These are phyloP conservation scores for Acheta domesticus DNA, from an alignment of 2,888 invertebrate genomes.

Conservation along the genomic window DNA sequence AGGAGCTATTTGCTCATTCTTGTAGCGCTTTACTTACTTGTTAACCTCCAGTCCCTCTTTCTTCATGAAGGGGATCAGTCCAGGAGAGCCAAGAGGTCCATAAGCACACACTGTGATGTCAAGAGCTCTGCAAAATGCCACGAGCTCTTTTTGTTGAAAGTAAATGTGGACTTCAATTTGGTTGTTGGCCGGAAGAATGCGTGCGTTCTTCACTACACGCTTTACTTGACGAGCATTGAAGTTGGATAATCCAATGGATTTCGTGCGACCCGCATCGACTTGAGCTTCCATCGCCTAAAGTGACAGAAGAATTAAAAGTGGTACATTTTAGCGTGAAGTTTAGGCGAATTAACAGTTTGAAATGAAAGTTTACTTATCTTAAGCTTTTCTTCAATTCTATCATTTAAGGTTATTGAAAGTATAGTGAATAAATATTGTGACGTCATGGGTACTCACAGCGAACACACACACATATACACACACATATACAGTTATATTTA, in stretches of 20 bases:
- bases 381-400: too few relatives aligned
- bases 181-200: slow-evolving; percentile 61
- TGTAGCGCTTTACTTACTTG: slow-evolving; percentile 21
- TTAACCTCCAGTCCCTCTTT: slow-evolving; percentile 26
- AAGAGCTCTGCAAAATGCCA: slow-evolving; percentile 44
- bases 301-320: slow-evolving; percentile 33
- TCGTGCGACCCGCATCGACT: slow-evolving; percentile 64
- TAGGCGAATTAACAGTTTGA: too few relatives aligned
- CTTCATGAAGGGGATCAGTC: slow-evolving; percentile 32
- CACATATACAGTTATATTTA: too few relatives aligned
- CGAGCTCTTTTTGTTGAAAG: slow-evolving; percentile 47
- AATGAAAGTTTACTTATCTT: too few relatives aligned
- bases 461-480: too few relatives aligned
- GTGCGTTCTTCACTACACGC: slow-evolving; percentile 58
- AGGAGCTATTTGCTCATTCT: too few relatives aligned
- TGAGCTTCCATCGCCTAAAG: slow-evolving; percentile 62
- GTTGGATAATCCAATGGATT: slow-evolving; percentile 82
- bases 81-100: slow-evolving; percentile 40
- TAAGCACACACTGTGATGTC: slow-evolving; percentile 43
- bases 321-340: too few relatives aligned
- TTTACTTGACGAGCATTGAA: slow-evolving; percentile 71
- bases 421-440: too few relatives aligned
- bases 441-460: too few relatives aligned
- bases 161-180: slow-evolving; percentile 54
- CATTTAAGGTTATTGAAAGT: too few relatives aligned